Evolutionary conservation across 2,113 vertebrate species (phyloP), one percentile per base, ranked within the genome.

Genomic region (Chamaea fasciata): DNA sequence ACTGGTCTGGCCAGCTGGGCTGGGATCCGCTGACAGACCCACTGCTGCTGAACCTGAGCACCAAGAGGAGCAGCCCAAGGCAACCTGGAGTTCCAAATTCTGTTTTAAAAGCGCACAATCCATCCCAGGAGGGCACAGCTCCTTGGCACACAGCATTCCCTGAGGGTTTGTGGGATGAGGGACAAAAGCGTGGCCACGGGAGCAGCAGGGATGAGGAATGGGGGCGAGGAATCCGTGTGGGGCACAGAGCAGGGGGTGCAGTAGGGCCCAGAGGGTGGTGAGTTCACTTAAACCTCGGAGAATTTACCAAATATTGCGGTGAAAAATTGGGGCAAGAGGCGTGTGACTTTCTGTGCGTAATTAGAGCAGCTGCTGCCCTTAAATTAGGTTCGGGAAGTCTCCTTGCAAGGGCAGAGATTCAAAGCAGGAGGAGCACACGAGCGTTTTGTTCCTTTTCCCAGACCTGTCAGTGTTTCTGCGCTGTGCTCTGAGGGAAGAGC

Each of bases 361-460:
- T 70, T 59, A 77, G n/a, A 95, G 85, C 85, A 86, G 85, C 67
- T 53, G 53, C 83, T 39, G 31, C 47, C 75, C 88, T 70, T 68
- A 6, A 77, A 83, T 73, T 33, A 55, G 73, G 67, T 88, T 74
- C 39, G 71, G 76, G 47, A 88, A 80, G 14, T 81, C 63, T 87
- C 53, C n/a, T 85, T 83, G 70, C 86, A 81, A 95, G 90, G 92
- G 30, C 68, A 53, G 7, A n/a, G 37, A 90, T 17, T 83, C 63
- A 69, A 80, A 85, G n/a, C 30, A 56, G 42, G 33, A 91, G 37
- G 7, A 75, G 30, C 21, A 60, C 5, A 8, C 0, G 31, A 69
- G 28, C 3, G 23, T 80, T 77, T 35, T 35, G 22, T 22, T 86
- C 55, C 30, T 50, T 86, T 46, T 37, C 10, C 52, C 41, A 86